Evolutionary conservation across 2,888 invertebrate species (phyloP).

Genomic region (Phaedon cochleariae): DNA sequence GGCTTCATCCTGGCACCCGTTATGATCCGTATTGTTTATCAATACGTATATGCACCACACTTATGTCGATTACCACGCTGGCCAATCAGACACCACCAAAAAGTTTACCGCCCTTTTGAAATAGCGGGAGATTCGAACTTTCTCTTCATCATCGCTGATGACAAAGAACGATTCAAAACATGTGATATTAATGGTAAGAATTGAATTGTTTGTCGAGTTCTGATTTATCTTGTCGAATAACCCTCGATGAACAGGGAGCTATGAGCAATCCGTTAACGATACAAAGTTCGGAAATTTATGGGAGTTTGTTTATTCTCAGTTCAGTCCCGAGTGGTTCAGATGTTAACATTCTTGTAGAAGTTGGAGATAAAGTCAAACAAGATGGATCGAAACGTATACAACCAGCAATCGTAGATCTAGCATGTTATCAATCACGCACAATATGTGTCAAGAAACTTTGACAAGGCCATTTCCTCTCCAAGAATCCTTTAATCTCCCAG

Average conservation of each 20-base stretch:
- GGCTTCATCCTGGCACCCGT: too few relatives aligned
- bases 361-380: conserved; percentile 22
- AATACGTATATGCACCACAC: too few relatives aligned
- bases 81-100: too few relatives aligned
- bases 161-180: too few relatives aligned
- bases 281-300: not conserved
- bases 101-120: too few relatives aligned
- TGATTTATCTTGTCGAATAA: not conserved
- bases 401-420: conserved; percentile 4
- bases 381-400: conserved; percentile 22
- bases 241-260: not conserved
- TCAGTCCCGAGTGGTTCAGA: not conserved
- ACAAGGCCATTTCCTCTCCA: not conserved
- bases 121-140: too few relatives aligned
- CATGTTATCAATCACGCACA: conserved; percentile 14
- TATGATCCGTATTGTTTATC: too few relatives aligned
- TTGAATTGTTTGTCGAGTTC: too few relatives aligned
- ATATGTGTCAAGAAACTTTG: conserved; percentile 1
- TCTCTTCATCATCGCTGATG: too few relatives aligned
- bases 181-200: too few relatives aligned
- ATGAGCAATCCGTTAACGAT: not conserved
- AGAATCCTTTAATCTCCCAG: not conserved
- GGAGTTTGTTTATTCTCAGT: conserved; percentile 12
- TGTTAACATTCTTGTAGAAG: conserved; percentile 20
- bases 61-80: too few relatives aligned